Conservation (phyloP, 2,113 vertebrate genomes). For the Lynx canadensis region DNA sequence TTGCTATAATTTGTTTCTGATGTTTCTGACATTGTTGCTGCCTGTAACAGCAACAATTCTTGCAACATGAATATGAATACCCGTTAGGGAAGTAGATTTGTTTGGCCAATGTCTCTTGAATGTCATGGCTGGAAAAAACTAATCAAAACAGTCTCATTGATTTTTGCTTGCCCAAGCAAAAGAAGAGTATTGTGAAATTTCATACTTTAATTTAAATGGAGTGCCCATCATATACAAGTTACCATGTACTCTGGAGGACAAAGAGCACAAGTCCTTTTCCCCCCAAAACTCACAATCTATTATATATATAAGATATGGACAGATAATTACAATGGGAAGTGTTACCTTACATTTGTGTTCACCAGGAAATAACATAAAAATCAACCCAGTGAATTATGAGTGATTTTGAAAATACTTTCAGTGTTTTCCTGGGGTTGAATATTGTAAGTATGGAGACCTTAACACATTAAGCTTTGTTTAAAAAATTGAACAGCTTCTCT, state of each 20-base stretch:
- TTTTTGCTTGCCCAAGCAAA: slow-evolving; percentile 37
- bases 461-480: slow-evolving; percentile 22
- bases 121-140: neutral
- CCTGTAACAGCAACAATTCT: neutral
- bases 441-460: neutral
- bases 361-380: neutral
- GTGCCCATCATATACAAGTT: neutral
- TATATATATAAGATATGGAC: neutral
- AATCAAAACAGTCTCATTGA: neutral
- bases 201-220: neutral
- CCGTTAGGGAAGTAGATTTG: neutral
- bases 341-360: neutral
- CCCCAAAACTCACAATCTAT: neutral
- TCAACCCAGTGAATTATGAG: neutral
- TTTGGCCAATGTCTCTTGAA: slow-evolving; percentile 29
- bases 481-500: neutral
- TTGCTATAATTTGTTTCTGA: slow-evolving; percentile 49
- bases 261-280: neutral
- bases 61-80: neutral
- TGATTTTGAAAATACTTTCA: slow-evolving; percentile 44
- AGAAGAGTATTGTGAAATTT: neutral
- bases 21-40: slow-evolving; percentile 35
- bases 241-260: neutral
- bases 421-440: neutral
- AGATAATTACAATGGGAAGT: neutral